Conservation (phyloP, 2,113 vertebrate genomes). For the Scolopax mira region DNA sequence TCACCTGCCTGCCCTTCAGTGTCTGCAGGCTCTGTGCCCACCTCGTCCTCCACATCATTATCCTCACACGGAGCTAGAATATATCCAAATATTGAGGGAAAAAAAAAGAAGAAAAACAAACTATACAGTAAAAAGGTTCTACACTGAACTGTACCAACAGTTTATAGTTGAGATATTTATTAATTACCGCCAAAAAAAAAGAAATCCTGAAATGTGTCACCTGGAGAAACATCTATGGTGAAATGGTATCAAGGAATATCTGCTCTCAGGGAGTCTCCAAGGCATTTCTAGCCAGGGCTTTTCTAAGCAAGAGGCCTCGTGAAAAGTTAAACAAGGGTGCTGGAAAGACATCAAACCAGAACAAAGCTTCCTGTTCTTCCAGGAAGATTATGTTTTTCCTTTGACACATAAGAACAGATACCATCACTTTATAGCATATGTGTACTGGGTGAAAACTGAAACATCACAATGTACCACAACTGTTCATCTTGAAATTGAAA, state of each 20-base stretch:
- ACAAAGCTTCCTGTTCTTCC: background rate
- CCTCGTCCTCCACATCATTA: constrained; percentile 83
- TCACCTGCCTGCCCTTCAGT: constrained; percentile 82
- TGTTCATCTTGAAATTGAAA: background rate
- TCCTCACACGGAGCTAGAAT: constrained; percentile 83
- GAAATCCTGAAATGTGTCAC: background rate
- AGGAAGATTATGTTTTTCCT: background rate
- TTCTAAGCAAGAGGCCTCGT: background rate
- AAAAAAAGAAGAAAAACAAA: background rate
- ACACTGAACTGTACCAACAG: background rate
- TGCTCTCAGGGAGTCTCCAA: background rate
- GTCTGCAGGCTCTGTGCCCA: constrained; percentile 81
- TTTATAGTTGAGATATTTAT: background rate
- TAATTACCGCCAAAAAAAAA: background rate
- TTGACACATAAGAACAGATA: background rate
- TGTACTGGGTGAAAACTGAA: background rate
- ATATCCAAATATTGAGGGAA: constrained; percentile 42
- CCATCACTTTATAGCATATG: background rate
- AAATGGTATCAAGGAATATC: background rate
- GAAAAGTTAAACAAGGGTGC: background rate
- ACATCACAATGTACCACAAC: background rate
- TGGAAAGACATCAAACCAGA: background rate
- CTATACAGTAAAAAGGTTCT: background rate
- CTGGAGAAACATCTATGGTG: background rate
- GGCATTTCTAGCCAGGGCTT: background rate